Evolutionary conservation across 2,113 vertebrate species (phyloP), one percentile per base, ranked within the genome.

Genomic region (Dinomys branickii): DNA sequence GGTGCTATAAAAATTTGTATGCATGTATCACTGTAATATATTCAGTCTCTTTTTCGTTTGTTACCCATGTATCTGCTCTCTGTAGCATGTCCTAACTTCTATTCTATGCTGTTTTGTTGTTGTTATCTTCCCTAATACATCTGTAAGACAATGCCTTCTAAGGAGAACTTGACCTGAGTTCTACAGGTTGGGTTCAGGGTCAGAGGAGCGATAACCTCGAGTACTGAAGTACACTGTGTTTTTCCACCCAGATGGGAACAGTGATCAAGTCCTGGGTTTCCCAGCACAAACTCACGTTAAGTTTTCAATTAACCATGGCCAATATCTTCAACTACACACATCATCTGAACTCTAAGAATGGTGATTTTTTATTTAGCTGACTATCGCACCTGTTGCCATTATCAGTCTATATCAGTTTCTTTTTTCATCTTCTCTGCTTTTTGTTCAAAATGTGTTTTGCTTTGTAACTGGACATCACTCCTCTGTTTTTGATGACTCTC

Each of bases 381-480:
- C 24, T 44, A 33, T 59, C 81, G 22, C 8, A 20, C 19, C 9
- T 92, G 12, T 89, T 50, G 7, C 5, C 26, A 65, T 24, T 78
- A 28, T 77, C 69, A 75, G 41, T 85, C 11, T 52, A 28, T 84
- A 86, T 67, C 61, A 58, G 26, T 73, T 81, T 81, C 38, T 77
- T 94, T 94, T 85, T 78, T 41, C 20, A 5, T 35, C 2, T 77
- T 81, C 44, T 61, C 14, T 50, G 14, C 4, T 30, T 77, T 58
- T 84, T 84, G n/a, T 78, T 92, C 38, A 92, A 75, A 33, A 35
- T 35, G 12, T 88, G 8, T 41, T 92, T 85, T 92, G 26, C 22
- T 95, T 86, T 89, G 33, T 59, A 86, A 44, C 44, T 94, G 69
- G 7, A 47, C n/a, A 85, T 86, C 16, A 35, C 30, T 73, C 17